A percentile compares a stretch with the other conserved stretches of the same genome.
Evolutionary conservation across 2,888 invertebrate genomes (phyloP).

Genomic region (Dryococelus australis): DNA sequence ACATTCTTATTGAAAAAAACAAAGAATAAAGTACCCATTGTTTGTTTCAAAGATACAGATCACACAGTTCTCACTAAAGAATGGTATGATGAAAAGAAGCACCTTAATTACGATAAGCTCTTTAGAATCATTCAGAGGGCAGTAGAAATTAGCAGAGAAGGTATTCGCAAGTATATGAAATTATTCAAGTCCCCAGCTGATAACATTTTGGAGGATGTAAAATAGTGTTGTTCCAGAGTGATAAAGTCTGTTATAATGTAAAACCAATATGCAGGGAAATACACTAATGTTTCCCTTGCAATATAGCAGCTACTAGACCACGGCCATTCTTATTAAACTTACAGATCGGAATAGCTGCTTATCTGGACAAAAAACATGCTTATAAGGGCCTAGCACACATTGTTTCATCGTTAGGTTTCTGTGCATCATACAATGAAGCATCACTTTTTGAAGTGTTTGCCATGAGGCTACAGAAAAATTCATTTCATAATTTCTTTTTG

Average conservation of each 20-base stretch:
- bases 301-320: constrained; percentile 24
- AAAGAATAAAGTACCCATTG: neutral
- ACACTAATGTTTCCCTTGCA: neutral
- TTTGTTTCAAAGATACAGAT: neutral
- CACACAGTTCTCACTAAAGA: neutral
- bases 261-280: neutral
- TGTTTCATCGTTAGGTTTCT: neutral
- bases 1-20: neutral
- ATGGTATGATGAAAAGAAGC: neutral
- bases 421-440: neutral
- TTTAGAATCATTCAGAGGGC: neutral
- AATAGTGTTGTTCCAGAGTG: neutral
- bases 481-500: neutral
- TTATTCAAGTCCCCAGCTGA: neutral
- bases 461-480: neutral
- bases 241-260: neutral
- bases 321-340: neutral
- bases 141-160: neutral
- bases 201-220: neutral
- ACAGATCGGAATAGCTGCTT: neutral
- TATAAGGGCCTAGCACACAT: neutral
- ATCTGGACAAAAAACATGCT: neutral
- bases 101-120: neutral
- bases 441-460: neutral
- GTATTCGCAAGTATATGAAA: neutral